Conservation (phyloP, 1,140 invertebrate species). For the Drosophila arawakana region DNA sequence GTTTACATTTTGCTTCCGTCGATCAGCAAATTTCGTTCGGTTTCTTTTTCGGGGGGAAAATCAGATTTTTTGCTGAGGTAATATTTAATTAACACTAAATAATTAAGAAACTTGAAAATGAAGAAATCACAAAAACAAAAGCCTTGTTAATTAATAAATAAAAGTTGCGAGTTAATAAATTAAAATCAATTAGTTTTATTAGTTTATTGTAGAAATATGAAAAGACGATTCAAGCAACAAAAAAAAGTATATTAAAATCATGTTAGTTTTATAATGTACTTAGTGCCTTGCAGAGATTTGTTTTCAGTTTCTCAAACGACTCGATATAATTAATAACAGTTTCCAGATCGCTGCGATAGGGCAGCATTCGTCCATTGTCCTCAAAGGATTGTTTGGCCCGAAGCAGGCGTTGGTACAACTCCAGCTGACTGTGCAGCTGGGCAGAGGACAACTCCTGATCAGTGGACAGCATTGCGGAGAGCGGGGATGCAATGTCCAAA, state of each 20-base stretch:
- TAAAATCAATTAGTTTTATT: too few relatives aligned
- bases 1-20: not conserved
- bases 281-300: not conserved
- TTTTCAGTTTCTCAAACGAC: slow-evolving; percentile 24
- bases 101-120: too few relatives aligned
- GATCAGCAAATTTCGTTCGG: not conserved
- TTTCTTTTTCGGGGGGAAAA: too few relatives aligned
- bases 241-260: too few relatives aligned
- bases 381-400: slow-evolving; percentile 39
- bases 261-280: not conserved
- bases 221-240: too few relatives aligned
- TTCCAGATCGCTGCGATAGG: slow-evolving; percentile 19
- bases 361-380: slow-evolving; percentile 6
- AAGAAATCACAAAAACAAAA: too few relatives aligned
- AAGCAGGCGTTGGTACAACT: slow-evolving; percentile 29
- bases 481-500: slow-evolving; percentile 7
- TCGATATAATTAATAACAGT: not conserved
- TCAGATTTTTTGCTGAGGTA: not conserved
- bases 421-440: not conserved
- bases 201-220: too few relatives aligned
- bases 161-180: too few relatives aligned
- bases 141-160: too few relatives aligned
- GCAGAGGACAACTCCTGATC: slow-evolving; percentile 26
- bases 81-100: slow-evolving; percentile 5
- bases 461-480: slow-evolving; percentile 32